These are phyloP conservation scores for Crotalus viridis DNA, from an alignment of 2,113 vertebrate genomes.

Conservation along the genomic window DNA sequence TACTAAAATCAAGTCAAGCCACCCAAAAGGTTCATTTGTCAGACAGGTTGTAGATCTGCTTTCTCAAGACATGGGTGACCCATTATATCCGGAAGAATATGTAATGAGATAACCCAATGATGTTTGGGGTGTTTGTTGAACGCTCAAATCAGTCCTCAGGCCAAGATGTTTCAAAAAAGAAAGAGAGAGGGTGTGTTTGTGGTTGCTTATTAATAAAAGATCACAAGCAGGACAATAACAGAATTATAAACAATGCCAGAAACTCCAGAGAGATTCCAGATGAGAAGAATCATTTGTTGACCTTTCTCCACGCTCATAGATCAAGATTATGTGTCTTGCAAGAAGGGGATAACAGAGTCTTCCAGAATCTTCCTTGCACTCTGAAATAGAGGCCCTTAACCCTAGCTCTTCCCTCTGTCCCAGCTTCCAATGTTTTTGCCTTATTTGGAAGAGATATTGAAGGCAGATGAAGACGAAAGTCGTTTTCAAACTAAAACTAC, in stretches of 20 bases:
- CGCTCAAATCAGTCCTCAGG: neutral
- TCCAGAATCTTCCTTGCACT: fast-evolving
- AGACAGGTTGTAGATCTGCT: neutral
- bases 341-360: neutral
- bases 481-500: too few relatives aligned
- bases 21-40: neutral
- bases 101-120: neutral
- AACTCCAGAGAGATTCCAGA: neutral
- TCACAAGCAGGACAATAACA: neutral
- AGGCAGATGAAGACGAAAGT: neutral
- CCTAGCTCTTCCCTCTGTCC: neutral
- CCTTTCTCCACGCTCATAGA: neutral
- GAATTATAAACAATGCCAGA: neutral
- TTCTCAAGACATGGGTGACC: neutral
- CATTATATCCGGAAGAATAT: too few relatives aligned
- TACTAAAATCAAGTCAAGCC: neutral
- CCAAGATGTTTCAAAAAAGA: neutral
- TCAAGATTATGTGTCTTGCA: neutral
- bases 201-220: conserved; percentile 12
- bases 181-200: neutral
- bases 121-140: neutral
- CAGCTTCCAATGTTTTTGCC: fast-evolving
- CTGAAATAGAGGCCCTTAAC: too few relatives aligned
- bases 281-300: neutral
- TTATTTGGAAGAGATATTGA: neutral